These are phyloP conservation scores for Ceriagrion tenellum DNA, from an alignment of 2,888 invertebrate species.

Conservation along the genomic window DNA sequence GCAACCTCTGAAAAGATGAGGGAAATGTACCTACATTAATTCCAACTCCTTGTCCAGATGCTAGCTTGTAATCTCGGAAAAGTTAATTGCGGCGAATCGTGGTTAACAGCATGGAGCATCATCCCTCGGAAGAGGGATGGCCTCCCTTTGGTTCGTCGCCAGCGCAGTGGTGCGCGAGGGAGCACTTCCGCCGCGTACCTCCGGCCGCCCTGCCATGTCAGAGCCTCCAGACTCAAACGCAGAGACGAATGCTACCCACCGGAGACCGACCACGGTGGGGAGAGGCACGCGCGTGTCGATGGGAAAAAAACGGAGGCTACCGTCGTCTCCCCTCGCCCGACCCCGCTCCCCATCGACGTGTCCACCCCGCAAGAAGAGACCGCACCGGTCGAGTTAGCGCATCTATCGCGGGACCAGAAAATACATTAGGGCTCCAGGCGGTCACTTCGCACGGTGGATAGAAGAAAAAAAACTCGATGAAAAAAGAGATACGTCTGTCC, in stretches of 20 bases:
- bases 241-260: neutral
- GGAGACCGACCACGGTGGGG: neutral
- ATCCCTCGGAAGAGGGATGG: neutral
- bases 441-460: neutral
- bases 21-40: neutral
- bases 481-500: constrained; percentile 32
- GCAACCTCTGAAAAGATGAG: neutral
- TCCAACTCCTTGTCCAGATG: neutral
- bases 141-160: neutral
- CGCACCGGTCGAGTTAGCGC: neutral
- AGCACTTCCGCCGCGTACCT: neutral
- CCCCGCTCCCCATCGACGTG: neutral
- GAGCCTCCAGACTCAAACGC: neutral
- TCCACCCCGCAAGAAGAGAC: neutral
- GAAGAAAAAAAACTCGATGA: constrained; percentile 30
- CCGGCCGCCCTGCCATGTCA: neutral
- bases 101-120: neutral
- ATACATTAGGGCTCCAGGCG: neutral
- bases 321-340: neutral
- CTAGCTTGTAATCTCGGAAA: neutral
- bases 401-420: constrained; percentile 1
- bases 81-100: neutral
- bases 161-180: neutral
- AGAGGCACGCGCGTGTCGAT: neutral
- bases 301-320: neutral